Conservation (phyloP, 64 coral and sea anemone genomes). For the Platygyra sinensis region DNA sequence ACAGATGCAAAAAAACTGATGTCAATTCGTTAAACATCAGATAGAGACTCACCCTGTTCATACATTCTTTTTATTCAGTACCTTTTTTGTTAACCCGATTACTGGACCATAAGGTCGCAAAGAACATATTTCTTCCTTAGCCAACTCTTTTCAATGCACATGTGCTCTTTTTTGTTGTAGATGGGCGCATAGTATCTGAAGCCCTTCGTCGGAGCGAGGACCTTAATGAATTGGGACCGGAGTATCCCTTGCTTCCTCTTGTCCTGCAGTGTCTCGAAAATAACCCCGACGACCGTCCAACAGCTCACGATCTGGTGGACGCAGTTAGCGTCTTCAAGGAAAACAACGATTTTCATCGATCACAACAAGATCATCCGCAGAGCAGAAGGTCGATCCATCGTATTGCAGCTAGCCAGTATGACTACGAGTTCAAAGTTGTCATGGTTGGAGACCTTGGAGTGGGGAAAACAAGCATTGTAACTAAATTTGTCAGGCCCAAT, state of each 20-base stretch:
- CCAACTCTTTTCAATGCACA: no score
- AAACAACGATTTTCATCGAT: background rate
- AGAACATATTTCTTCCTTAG: no score
- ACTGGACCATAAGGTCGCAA: no score
- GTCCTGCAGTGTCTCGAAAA: slow-evolving; percentile 47
- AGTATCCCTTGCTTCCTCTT: slow-evolving; percentile 38
- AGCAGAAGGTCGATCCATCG: background rate
- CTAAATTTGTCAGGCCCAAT: slow-evolving; percentile 39
- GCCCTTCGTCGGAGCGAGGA: slow-evolving; percentile 46
- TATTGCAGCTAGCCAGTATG: background rate
- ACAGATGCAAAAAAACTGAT: no score
- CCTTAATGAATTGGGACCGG: slow-evolving; percentile 7
- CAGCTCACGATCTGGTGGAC: slow-evolving; percentile 19
- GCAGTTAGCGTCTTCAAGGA: slow-evolving; percentile 9
- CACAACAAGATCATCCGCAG: background rate
- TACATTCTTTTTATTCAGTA: no score
- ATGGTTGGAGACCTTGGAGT: slow-evolving; percentile 60
- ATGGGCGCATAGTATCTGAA: slow-evolving; percentile 45
- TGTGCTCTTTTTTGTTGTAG: no score
- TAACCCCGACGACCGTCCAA: slow-evolving; percentile 47
- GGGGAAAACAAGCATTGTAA: slow-evolving; percentile 59
- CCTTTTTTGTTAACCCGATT: no score
- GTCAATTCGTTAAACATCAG: no score
- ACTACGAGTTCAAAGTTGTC: slow-evolving; percentile 69
- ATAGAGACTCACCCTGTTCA: no score